Conservation (phyloP, 2,113 vertebrate species). For the Myrmecobius fasciatus region DNA sequence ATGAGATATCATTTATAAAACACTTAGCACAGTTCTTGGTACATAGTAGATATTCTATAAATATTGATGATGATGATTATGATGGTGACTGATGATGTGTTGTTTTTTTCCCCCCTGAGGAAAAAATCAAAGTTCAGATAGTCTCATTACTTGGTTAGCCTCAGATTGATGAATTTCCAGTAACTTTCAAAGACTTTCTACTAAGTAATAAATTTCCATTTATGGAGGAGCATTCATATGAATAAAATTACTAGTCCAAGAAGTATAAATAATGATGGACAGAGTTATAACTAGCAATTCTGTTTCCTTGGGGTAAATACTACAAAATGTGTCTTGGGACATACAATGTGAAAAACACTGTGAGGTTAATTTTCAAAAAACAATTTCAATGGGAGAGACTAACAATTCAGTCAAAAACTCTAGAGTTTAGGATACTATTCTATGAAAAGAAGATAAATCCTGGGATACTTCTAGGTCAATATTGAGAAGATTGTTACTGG, state of each 20-base stretch:
- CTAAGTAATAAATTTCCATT: neutral
- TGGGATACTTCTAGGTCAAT: neutral
- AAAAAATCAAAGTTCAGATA: neutral
- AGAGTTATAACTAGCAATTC: neutral
- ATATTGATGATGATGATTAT: neutral
- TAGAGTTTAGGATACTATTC: neutral
- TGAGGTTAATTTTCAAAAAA: neutral
- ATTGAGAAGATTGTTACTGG: neutral
- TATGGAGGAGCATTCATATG: neutral
- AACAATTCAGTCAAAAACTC: neutral
- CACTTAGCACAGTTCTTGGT: neutral
- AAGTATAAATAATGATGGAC: neutral
- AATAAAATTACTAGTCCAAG: neutral
- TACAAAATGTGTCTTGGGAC: neutral
- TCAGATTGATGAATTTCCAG: neutral
- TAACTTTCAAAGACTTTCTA: neutral
- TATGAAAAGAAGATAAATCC: neutral
- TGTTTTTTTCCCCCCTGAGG: neutral
- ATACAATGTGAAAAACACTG: neutral
- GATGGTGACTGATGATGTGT: neutral
- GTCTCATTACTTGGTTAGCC: neutral
- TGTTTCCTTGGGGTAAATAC: neutral
- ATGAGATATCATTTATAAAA: neutral
- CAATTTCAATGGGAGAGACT: neutral
- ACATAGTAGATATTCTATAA: neutral